A percentile compares a stretch with the other conserved stretches of the same genome.
Evolutionary conservation across 2,113 vertebrate genomes (phyloP).

Genomic region (Platichthys flesus): DNA sequence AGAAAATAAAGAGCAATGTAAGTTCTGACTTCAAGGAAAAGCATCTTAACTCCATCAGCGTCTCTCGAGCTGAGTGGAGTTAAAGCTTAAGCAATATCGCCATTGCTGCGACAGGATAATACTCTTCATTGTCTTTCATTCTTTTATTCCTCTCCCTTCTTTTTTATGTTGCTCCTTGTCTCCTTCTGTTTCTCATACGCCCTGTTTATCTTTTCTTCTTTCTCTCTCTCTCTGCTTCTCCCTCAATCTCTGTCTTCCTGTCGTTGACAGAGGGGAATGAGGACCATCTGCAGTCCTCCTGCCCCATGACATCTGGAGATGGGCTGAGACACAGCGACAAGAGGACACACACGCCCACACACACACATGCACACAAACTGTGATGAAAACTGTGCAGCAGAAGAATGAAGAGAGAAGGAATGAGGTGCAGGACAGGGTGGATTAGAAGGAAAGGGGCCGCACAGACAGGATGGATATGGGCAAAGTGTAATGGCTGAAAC

Average conservation of each 20-base stretch:
- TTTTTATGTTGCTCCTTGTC: background rate
- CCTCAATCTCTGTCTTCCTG: constrained; percentile 55
- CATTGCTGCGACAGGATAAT: constrained; percentile 35
- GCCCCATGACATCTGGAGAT: constrained; percentile 72
- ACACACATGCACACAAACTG: constrained; percentile 21
- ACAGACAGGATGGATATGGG: constrained; percentile 1
- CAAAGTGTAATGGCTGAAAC: constrained; percentile 34
- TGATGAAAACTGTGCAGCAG: constrained; percentile 23
- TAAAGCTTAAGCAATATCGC: constrained; percentile 17
- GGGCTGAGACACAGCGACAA: constrained; percentile 38
- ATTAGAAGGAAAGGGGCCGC: constrained; percentile 15
- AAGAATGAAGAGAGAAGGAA: constrained; percentile 20
- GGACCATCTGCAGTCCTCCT: constrained; percentile 72
- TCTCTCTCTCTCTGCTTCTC: background rate
- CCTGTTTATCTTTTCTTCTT: constrained; percentile 29
- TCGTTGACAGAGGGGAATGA: constrained; percentile 69
- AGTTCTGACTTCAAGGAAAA: constrained; percentile 7
- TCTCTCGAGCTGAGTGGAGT: constrained; percentile 24
- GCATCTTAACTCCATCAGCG: constrained; percentile 43
- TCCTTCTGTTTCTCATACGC: constrained; percentile 26
- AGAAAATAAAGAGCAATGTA: background rate
- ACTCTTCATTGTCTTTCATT: constrained; percentile 40
- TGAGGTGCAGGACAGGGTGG: constrained; percentile 24
- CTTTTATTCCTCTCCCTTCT: constrained; percentile 9
- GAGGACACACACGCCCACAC: constrained; percentile 4